These are phyloP conservation scores for Lathamus discolor DNA, from an alignment of 2,113 vertebrate species.

Conservation along the genomic window DNA sequence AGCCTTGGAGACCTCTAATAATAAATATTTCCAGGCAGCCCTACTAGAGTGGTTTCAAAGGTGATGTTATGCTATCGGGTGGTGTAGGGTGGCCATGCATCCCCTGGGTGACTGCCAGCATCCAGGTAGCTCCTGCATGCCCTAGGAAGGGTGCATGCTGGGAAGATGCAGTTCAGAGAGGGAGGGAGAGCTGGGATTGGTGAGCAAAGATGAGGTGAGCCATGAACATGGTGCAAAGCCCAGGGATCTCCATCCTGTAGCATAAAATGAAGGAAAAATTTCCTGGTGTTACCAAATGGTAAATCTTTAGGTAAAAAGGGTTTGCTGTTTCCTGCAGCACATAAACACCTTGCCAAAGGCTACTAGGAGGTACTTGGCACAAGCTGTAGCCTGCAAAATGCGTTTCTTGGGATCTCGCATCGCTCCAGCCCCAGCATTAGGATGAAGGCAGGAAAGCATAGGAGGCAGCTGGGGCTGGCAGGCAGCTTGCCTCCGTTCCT, in stretches of 20 bases:
- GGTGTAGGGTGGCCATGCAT: neutral
- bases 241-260: neutral
- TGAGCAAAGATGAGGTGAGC: neutral
- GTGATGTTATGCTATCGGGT: fast-evolving
- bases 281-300: neutral
- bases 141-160: neutral
- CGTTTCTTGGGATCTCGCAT: neutral
- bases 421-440: fast-evolving
- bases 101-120: neutral
- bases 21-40: neutral
- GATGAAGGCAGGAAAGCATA: neutral
- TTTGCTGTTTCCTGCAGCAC: neutral
- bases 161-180: neutral
- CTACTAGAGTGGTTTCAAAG: neutral
- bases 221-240: neutral
- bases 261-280: neutral
- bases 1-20: neutral
- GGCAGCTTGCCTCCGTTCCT: neutral
- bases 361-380: neutral
- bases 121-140: neutral
- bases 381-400: neutral
- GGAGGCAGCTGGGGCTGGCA: neutral
- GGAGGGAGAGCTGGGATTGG: neutral
- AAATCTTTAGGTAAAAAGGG: neutral
- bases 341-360: neutral